phyloP scores from a whole-genome alignment of 53 echinoderm and acorn worm genomes.

The Paelopatides confundens region DNA sequence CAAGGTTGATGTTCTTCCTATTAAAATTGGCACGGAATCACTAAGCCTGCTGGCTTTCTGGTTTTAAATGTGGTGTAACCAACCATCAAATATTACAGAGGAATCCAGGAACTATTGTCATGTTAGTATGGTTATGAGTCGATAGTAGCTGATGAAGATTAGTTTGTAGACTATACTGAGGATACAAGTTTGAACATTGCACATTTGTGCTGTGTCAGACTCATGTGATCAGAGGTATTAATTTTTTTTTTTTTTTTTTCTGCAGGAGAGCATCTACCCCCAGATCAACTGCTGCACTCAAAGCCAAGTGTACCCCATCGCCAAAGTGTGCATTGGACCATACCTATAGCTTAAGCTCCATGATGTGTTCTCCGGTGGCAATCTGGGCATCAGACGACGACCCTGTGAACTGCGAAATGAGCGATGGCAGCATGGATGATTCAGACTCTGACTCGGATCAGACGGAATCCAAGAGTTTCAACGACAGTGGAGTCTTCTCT shows the following conservation, averaged over 20 bases:
- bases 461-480: slow-evolving; percentile 78
- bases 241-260: neutral
- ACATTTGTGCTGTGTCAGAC: neutral
- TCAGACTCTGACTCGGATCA: slow-evolving; percentile 90
- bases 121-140: no score
- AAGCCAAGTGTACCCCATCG: slow-evolving; percentile 92
- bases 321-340: slow-evolving; percentile 85
- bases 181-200: neutral
- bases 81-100: no score
- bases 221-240: neutral
- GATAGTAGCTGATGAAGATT: neutral
- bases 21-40: no score
- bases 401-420: slow-evolving; percentile 88
- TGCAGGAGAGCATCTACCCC: slow-evolving; percentile 77
- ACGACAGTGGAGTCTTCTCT: slow-evolving; percentile 88
- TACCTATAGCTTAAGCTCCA: slow-evolving; percentile 95
- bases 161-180: no score
- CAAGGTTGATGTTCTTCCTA: no score
- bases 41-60: no score
- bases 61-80: no score
- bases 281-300: slow-evolving; percentile 71
- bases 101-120: no score
- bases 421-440: slow-evolving; percentile 89
- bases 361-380: slow-evolving; percentile 58
- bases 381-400: slow-evolving; percentile 73